Evolutionary conservation across 64 coral and sea anemone species (phyloP), one percentile per base, ranked within the genome.

Genomic region (Dendrophyllia cribrosa): DNA sequence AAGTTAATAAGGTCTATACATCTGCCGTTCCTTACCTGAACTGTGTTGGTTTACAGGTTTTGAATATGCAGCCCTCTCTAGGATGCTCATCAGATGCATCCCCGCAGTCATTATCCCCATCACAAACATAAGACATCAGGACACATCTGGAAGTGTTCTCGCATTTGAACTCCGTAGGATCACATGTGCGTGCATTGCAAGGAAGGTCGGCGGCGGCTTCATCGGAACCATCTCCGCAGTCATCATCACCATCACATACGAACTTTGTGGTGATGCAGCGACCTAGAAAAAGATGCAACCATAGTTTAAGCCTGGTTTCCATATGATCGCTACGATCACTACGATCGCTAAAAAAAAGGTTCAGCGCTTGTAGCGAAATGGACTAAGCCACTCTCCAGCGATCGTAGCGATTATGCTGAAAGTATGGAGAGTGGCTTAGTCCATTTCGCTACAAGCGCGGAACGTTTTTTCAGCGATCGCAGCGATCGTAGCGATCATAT

Each of bases 61-160:
- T 21, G 16, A 25, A 51, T 16, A 67, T 55, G 11, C 91, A 93
- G 59, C 75, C 75, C 16, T 82, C 70, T 14, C 56, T 87, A 1
- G 71, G 72, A 5, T 65, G 72, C 71, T 99, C 97, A 55, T 99
- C 97, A 24, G 93, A 89, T 7, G 81, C 87, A 71, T 93, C 89
- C 5, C 71, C 44, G 43, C 97, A 99, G 55, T 99, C 97, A 16
- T 89, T 88, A 5, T 91, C 94, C 3, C 94, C 94, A 72, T 99
- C 94, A 53, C 97, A 99, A 47, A 80, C 82, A 69, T 62, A 90
- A 2, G 88, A 74, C 63, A 93, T 71, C 34, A 46, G 55, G 13
- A 93, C 70, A 56, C 91, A 93, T 46, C 82, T 72, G 0, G 91
- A 77, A 7, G 82, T 66, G 58, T 87, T 91, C 3, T 59, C 63